Evolutionary conservation across 2,888 invertebrate genomes (phyloP), one percentile per base, ranked within the genome.

Genomic region (Drosophila barbarae): DNA sequence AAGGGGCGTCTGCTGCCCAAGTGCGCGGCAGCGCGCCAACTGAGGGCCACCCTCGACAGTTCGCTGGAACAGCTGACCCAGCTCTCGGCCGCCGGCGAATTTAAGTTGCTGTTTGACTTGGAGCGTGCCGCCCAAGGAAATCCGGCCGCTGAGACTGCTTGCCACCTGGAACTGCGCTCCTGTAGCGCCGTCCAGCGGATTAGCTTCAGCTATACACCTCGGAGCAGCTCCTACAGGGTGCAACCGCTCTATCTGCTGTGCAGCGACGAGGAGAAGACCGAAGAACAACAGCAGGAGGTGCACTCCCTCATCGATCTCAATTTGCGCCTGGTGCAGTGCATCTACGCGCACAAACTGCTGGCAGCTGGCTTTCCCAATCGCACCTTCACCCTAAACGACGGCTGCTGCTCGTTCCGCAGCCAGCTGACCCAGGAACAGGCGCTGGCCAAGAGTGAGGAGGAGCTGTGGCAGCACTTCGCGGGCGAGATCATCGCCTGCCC

Each of bases 261-360:
- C 87, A 91, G 93, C 76, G 93, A 94, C 89, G 96, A 65, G 41
- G 36, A 54, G 38, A 13, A 50, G 28, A 5, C 47, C 9, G 23
- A 44, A 23, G 21, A 44, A 3, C 26, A 55, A 21, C 96, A 35
- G 91, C 91, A 90, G 90, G 36, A 59, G n/a, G 15, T 59, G 4
- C 59, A 46, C 76, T 90, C 92, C 35, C 92, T 95, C 81, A 95
- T 98, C 79, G 91, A 93, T 56, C 89, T 96, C 7, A 94, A 95
- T 47, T 92, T 95, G 12, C 93, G 95, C 84, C 90, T 98, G 52
- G 92, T 98, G 67, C 98, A 98, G 90, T 93, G 94, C 64, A 90
- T 98, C 73, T 94, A 95, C 69, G 96, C 96, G 0, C 96, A 98
- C 89, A 97, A 96, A 88, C 90, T 98, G 26, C 91, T 92, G 72